Conservation (phyloP, 2,888 invertebrate species). For the Phytoseiulus persimilis region DNA sequence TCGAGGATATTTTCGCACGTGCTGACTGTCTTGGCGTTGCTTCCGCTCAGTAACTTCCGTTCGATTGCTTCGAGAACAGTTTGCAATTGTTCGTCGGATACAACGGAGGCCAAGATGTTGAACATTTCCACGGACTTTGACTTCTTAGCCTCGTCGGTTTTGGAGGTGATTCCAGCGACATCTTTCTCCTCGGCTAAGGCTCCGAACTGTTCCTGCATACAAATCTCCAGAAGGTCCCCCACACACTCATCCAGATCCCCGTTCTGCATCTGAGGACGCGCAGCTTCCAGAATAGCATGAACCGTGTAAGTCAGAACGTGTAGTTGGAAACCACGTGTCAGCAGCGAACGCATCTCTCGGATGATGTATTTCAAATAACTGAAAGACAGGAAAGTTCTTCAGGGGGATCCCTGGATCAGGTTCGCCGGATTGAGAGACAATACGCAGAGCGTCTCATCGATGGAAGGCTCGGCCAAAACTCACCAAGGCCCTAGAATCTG, state of each 20-base stretch:
- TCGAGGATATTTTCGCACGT: constrained; percentile 30
- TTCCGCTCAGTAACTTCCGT: not conserved
- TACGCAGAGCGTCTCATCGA: not conserved
- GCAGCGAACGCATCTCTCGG: constrained; percentile 66
- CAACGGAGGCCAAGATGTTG: constrained; percentile 67
- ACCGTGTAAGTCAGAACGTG: constrained; percentile 84
- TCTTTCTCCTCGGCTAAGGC: constrained; percentile 82
- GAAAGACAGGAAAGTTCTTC: not conserved
- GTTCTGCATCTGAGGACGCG: constrained; percentile 63
- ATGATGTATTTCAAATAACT: constrained; percentile 67
- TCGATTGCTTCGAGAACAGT: constrained; percentile 54
- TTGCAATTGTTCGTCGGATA: constrained; percentile 66
- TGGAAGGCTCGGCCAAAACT: too few relatives aligned
- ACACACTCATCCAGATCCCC: constrained; percentile 72
- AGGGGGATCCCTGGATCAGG: not conserved
- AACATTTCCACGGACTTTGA: constrained; percentile 79
- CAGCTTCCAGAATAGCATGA: constrained; percentile 67
- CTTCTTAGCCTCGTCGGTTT: constrained; percentile 55
- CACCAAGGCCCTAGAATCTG: constrained; percentile 65
- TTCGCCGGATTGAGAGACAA: not conserved
- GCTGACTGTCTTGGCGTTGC: not conserved
- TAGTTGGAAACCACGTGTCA: constrained; percentile 70
- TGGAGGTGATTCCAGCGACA: constrained; percentile 69
- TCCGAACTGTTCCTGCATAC: constrained; percentile 80
- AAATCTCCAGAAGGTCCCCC: constrained; percentile 58